These are phyloP conservation scores for Plemyria rubiginata DNA, from an alignment of 2,888 invertebrate species.

Conservation along the genomic window DNA sequence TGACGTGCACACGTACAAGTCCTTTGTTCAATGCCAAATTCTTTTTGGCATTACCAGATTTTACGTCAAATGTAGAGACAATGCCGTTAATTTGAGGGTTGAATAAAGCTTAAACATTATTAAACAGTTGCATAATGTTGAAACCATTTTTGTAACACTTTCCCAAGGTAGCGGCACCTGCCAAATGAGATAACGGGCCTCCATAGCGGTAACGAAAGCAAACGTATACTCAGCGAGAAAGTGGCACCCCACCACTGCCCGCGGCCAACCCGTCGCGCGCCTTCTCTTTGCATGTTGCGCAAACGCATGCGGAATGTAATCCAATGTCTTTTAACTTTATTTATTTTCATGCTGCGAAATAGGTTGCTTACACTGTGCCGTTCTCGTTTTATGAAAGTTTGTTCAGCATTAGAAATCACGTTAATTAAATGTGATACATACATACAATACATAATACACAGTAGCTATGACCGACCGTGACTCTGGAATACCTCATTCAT, in stretches of 20 bases:
- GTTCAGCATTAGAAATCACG: slow-evolving; percentile 16
- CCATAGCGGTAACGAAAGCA: slow-evolving; percentile 77
- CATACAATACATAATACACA: background rate
- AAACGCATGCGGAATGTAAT: slow-evolving; percentile 70
- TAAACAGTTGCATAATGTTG: slow-evolving; percentile 64
- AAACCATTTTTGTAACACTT: slow-evolving; percentile 76
- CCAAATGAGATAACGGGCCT: slow-evolving; percentile 80
- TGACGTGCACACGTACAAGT: slow-evolving; percentile 44
- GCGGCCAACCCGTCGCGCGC: slow-evolving; percentile 50
- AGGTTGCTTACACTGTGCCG: slow-evolving; percentile 22
- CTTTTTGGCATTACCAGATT: slow-evolving; percentile 21
- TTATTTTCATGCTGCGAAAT: slow-evolving; percentile 30
- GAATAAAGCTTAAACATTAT: slow-evolving; percentile 29
- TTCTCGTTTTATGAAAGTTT: slow-evolving; percentile 40
- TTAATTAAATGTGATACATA: background rate
- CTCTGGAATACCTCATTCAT: slow-evolving; percentile 54
- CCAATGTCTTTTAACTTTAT: slow-evolving; percentile 52
- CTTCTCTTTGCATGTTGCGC: slow-evolving; percentile 78
- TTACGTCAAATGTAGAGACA: background rate
- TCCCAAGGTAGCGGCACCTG: slow-evolving; percentile 79
- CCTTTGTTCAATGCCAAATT: slow-evolving; percentile 48
- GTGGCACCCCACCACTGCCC: slow-evolving; percentile 61
- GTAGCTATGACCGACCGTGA: slow-evolving; percentile 49
- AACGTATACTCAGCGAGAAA: slow-evolving; percentile 79
- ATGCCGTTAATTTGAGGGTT: background rate